Evolutionary conservation across 2,797 vertebrate species (phyloP).

Genomic region (Cyclopterus lumpus): DNA sequence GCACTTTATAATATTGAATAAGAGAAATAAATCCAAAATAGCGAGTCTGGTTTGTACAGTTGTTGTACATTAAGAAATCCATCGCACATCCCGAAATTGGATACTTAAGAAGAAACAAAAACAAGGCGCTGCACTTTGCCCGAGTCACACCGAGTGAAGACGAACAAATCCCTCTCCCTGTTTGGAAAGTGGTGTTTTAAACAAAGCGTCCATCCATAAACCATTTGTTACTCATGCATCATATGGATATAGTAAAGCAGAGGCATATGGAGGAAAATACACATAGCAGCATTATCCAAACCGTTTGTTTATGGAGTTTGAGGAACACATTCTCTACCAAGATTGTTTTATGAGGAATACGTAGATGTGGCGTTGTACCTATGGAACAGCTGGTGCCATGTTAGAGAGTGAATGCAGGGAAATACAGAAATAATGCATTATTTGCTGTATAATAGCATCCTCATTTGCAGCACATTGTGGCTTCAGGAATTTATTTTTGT

Average conservation of each 20-base stretch:
- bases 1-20: neutral
- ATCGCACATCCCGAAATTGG: neutral
- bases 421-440: conserved; percentile 2
- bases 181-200: neutral
- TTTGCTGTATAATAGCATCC: neutral
- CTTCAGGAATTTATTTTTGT: too few relatives aligned
- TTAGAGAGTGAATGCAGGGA: neutral
- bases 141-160: neutral
- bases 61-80: neutral
- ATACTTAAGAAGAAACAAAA: neutral
- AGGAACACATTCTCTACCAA: neutral
- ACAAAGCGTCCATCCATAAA: neutral
- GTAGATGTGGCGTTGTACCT: too few relatives aligned
- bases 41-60: neutral
- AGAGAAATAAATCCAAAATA: neutral
- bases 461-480: conserved; percentile 5
- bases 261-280: neutral
- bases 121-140: conserved; percentile 4
- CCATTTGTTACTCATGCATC: neutral
- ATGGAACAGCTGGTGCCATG: neutral
- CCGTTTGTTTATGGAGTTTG: neutral
- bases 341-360: neutral
- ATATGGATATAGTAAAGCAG: neutral
- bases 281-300: neutral
- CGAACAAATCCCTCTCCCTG: neutral